A percentile compares a stretch with the other conserved stretches of the same genome.
These are phyloP conservation scores for Bombus haemorrhoidalis DNA, from an alignment of 1,140 invertebrate species.

Conservation along the genomic window DNA sequence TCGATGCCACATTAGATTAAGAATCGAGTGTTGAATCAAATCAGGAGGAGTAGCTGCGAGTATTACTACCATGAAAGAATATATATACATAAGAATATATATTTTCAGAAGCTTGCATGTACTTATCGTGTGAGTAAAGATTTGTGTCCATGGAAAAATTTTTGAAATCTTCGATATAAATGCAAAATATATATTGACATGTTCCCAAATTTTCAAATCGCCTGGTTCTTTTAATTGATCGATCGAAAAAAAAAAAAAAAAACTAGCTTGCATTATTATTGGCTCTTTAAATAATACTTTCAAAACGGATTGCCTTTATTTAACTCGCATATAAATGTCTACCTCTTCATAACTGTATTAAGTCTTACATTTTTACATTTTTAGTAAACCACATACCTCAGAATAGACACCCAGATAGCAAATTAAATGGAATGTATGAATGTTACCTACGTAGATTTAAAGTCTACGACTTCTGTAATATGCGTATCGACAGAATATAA, in stretches of 20 bases:
- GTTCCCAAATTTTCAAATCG: constrained; percentile 77
- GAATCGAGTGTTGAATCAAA: constrained; percentile 67
- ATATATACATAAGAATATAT: constrained; percentile 31
- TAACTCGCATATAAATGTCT: constrained; percentile 76
- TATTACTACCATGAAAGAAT: constrained; percentile 55
- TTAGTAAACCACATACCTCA: constrained; percentile 82
- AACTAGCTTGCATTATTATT: constrained; percentile 52
- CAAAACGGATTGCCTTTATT: constrained; percentile 63
- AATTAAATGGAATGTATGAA: constrained; percentile 65
- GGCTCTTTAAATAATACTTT: constrained; percentile 45
- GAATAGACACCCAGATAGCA: constrained; percentile 73
- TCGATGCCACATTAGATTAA: constrained; percentile 65
- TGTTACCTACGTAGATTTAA: constrained; percentile 61
- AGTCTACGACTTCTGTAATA: constrained; percentile 43
- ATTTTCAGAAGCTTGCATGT: constrained; percentile 53
- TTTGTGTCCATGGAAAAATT: constrained; percentile 60
- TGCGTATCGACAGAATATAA: constrained; percentile 46
- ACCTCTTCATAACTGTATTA: constrained; percentile 81
- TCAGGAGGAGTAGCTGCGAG: constrained; percentile 60
- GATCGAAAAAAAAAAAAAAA: constrained; percentile 10
- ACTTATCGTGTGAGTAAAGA: constrained; percentile 68
- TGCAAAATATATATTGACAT: constrained; percentile 57
- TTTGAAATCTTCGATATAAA: constrained; percentile 51
- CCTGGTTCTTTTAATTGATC: constrained; percentile 63
- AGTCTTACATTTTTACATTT: constrained; percentile 82